phyloP scores from a whole-genome alignment of 2,113 vertebrate species.

The Tretioscincus oriximinensis region DNA sequence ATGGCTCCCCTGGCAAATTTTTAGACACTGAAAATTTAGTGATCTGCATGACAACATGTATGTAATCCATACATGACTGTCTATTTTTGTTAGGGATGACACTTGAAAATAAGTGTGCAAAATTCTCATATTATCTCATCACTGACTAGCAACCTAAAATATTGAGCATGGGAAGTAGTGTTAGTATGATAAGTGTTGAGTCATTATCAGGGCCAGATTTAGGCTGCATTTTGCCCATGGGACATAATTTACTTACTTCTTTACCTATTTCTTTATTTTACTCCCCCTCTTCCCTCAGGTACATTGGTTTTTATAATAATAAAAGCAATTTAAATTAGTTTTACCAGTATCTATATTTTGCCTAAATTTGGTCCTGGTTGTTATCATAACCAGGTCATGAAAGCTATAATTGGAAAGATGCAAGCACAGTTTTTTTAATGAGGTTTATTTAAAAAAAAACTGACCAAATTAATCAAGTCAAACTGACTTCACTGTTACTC shows the following conservation, averaged over 20 bases:
- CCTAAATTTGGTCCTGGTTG: no score
- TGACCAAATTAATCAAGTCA: no score
- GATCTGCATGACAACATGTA: not conserved
- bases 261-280: no score
- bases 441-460: no score
- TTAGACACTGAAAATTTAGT: not conserved
- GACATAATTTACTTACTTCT: no score
- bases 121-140: not conserved
- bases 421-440: no score
- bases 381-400: not conserved
- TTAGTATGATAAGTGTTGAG: not conserved
- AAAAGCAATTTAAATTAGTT: no score
- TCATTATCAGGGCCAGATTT: not conserved
- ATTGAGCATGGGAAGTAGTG: not conserved
- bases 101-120: not conserved
- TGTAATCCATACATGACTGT: not conserved
- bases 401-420: not conserved
- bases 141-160: not conserved
- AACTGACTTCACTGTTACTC: no score
- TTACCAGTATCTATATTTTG: no score
- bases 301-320: no score
- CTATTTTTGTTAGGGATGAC: not conserved
- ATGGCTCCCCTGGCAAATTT: not conserved
- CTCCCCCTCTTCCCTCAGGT: no score
- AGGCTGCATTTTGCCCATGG: no score